Base-by-base conservation (phyloP, 2,888 invertebrate species). In the Eumerus sabulonum region DNA sequence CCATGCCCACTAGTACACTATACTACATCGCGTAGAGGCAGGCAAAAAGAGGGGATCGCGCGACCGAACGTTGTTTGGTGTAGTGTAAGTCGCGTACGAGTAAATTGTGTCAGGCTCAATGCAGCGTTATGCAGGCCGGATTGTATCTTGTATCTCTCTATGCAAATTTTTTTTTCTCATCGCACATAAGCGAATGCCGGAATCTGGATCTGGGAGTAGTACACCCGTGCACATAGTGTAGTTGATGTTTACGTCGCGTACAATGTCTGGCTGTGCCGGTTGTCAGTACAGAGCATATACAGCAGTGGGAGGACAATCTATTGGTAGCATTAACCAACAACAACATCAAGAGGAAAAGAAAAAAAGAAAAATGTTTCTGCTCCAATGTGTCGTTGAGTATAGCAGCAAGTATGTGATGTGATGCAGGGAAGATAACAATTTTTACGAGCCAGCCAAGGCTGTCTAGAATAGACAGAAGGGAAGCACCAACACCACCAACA, bases 241-340 rank as follows among this genome's bases (percentile, higher is more conserved):
- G 77, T 63, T 67, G 57, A 62, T 73, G 77, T 77, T 77, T 67
- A 67, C 77, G 72, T 60, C 77, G 53, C 67, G 72, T 67, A 72
- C 66, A 62, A 77, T 27, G 57, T 53, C 53, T n/a, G 36, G 14
- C 35, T 2, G 40, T 3, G 16, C n/a, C 47, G 42, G 18, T 38
- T 36, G 45, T 17, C 17, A n/a, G 40, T 40, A n/a, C 16, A 42
- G 42, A n/a, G 36, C 4, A 36, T 36, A 13, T n/a, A 18, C 45
- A 16, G 36, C 14, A 17, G 66, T 44, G 59, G 51, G 56, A 44
- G n/a, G 60, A 17, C 38, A 73, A 68, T 73, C 77, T 77, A 73
- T 77, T 67, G 72, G 64, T 67, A 67, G 60, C 53, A 38, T 27
- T n/a, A 42, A 13, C 42, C 38, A 48, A 63, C 57, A 27, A 51